Percentiles rank a stretch among this genome's conserved stretches.
These are phyloP conservation scores for Taenioides sp. DNA, from an alignment of 2,797 vertebrate species.

Conservation along the genomic window DNA sequence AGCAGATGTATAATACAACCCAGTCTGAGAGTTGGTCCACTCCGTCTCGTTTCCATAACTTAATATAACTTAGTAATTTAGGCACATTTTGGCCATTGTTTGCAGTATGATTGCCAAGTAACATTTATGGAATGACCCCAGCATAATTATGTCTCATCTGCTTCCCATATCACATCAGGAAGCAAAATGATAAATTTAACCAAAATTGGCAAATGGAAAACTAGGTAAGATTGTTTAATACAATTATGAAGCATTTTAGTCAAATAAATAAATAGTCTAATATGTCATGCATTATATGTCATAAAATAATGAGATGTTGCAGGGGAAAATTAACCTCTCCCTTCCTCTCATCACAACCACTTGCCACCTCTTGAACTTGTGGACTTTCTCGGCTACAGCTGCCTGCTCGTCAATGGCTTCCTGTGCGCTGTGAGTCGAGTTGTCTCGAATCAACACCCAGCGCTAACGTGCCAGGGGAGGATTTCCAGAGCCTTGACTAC, in stretches of 20 bases:
- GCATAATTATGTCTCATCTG: neutral
- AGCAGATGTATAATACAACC: slow-evolving; percentile 16
- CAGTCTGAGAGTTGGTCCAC: no score
- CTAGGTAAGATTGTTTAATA: neutral
- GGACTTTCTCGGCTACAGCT: slow-evolving; percentile 54
- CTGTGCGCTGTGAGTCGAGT: slow-evolving; percentile 48
- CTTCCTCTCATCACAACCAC: neutral
- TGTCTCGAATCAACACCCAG: slow-evolving; percentile 64
- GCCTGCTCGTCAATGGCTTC: slow-evolving; percentile 60
- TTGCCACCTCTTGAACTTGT: slow-evolving; percentile 28
- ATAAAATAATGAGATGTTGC: neutral
- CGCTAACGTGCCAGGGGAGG: slow-evolving; percentile 71
- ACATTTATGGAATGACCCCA: no score
- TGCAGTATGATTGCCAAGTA: no score
- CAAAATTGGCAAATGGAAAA: no score
- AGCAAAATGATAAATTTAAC: no score
- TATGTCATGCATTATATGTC: no score
- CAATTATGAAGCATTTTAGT: neutral
- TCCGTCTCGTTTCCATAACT: neutral
- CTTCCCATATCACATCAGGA: neutral
- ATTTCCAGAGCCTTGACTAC: slow-evolving; percentile 72
- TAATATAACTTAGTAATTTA: neutral
- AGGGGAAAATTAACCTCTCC: neutral
- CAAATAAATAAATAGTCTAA: no score
- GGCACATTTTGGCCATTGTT: no score